These are phyloP conservation scores for Zeuzera pyrina DNA, from an alignment of 2,888 invertebrate genomes.

Conservation along the genomic window DNA sequence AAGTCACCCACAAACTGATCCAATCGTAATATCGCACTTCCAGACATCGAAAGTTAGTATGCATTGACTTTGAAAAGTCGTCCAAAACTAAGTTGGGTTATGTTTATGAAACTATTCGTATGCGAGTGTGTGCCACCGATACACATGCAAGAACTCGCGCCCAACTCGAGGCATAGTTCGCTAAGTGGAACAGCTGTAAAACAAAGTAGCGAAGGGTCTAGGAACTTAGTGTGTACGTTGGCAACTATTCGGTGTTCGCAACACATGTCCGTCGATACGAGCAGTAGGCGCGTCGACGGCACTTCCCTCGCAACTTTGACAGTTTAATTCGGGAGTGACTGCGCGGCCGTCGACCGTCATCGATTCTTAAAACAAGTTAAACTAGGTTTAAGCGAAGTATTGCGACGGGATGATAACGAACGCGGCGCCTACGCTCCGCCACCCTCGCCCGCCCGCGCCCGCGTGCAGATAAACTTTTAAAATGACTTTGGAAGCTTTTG, in stretches of 20 bases:
- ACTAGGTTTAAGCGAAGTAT: constrained; percentile 69
- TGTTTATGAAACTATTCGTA: constrained; percentile 73
- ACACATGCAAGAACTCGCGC: constrained; percentile 72
- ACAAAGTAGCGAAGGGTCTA: constrained; percentile 73
- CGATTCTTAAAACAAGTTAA: constrained; percentile 66
- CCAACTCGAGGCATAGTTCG: constrained; percentile 71
- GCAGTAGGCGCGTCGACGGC: constrained; percentile 22
- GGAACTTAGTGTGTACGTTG: constrained; percentile 67
- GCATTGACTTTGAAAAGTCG: constrained; percentile 74
- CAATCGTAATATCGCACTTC: constrained; percentile 70
- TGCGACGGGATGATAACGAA: constrained; percentile 62
- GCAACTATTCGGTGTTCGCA: constrained; percentile 47
- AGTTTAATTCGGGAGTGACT: constrained; percentile 43
- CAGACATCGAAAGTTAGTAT: constrained; percentile 72
- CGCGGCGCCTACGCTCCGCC: constrained; percentile 45
- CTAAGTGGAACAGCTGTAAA: constrained; percentile 73
- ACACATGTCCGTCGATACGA: constrained; percentile 36
- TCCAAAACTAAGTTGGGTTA: constrained; percentile 73
- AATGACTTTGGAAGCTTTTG: constrained; percentile 76
- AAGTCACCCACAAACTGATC: constrained; percentile 66
- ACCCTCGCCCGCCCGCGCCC: constrained; percentile 40
- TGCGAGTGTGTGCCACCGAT: constrained; percentile 68
- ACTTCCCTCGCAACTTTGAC: constrained; percentile 45
- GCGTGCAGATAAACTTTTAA: constrained; percentile 75
- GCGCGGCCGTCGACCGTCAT: constrained; percentile 44